A percentile compares a stretch with the other conserved stretches of the same genome.
These are phyloP conservation scores for Cephus spinipes DNA, from an alignment of 2,888 invertebrate genomes.

Conservation along the genomic window DNA sequence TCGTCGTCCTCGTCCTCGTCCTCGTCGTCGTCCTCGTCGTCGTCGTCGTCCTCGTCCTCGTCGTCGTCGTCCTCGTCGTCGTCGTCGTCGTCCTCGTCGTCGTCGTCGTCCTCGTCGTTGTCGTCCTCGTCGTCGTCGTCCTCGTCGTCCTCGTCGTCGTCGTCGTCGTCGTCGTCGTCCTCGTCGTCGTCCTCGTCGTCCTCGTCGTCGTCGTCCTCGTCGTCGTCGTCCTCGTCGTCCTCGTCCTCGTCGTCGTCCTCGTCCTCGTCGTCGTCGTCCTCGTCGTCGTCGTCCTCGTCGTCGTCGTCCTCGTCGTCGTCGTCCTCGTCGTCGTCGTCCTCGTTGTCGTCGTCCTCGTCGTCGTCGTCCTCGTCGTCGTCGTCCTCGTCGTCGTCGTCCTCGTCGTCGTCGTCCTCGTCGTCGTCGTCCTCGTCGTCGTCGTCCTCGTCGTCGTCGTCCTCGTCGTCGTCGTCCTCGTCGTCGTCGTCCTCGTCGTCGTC, in stretches of 20 bases:
- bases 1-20: neutral
- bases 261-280: neutral
- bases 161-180: neutral
- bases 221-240: constrained; percentile 1
- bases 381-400: neutral
- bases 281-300: neutral
- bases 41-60: neutral
- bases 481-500: neutral
- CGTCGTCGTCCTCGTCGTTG: no score
- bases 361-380: constrained; percentile 9
- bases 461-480: neutral
- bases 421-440: neutral
- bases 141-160: constrained; percentile 3
- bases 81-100: neutral
- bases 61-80: constrained; percentile 1
- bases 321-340: no score
- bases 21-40: neutral
- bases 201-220: neutral
- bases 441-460: neutral
- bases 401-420: neutral
- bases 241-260: neutral
- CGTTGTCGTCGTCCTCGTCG: no score
- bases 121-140: neutral
- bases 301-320: neutral
- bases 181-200: neutral